Evolutionary conservation across 1,140 invertebrate genomes (phyloP), one percentile per base, ranked within the genome.

Genomic region (Bombus difficillimus): DNA sequence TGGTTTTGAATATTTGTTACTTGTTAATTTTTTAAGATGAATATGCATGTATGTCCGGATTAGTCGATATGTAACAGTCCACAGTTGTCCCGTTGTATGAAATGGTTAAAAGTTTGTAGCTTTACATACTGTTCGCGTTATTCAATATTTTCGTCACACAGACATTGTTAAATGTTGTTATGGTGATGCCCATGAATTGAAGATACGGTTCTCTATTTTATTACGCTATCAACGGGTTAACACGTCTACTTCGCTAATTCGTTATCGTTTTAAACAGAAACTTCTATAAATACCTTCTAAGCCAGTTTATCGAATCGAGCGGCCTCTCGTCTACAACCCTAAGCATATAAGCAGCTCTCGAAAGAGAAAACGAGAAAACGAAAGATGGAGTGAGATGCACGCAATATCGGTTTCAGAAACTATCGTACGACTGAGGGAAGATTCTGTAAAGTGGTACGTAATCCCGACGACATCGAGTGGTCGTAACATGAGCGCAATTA

Each of bases 401-500:
- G 3, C 1, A 13, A 68, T 69, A 68, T 83, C 34, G 64, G 73
- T 53, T 83, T 22, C 15, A n/a, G n/a, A 68, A 64, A 43, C 10
- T 5, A 32, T 32, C 9, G 22, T 2, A 28, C 10, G 18, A 8
- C 10, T 22, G 41, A 18, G 4, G 15, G 22, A 41, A 78, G 43
- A 69, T 78, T 32, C 32, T n/a, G 57, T 47, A 47, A 74, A 77
- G 59, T 34, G 74, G 57, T 47, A 39, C 66, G 6, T 74, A 74
- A 81, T 43, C 39, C 53, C 1, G 13, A 37, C 25, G 86, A 69
- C 72, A 47, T 71, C 72, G 88, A 81, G 62, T 47, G 47, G 69
- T 8, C 39, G 64, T 72, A 18, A 89, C 87, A 92, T 91, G 93
- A 92, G 90, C 83, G 90, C 87, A 92, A 93, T 93, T 93, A 94